Conservation (phyloP, 2,113 vertebrate species). For the Ranitomeya imitator region DNA sequence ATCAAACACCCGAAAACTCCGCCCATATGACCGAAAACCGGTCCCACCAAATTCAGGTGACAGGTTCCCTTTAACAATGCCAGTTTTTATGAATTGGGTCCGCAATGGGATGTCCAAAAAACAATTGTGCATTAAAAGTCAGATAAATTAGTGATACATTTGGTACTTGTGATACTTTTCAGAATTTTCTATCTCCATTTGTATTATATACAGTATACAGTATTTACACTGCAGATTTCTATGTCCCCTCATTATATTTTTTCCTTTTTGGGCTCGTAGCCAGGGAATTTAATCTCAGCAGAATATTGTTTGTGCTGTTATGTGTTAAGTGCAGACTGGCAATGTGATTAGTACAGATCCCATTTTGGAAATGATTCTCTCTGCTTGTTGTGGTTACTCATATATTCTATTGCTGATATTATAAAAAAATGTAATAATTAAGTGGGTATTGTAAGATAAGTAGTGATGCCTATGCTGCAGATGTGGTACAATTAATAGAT, state of each 20-base stretch:
- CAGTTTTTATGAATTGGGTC: no score
- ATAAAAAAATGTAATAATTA: not conserved
- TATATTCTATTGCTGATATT: not conserved
- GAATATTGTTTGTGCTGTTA: not conserved
- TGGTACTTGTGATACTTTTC: no score
- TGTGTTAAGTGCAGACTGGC: not conserved
- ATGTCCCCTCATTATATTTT: not conserved
- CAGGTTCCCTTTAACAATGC: no score
- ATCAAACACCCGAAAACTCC: no score
- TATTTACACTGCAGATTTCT: not conserved
- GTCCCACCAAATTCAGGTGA: no score
- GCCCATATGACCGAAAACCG: no score
- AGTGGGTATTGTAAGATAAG: conserved; percentile 13
- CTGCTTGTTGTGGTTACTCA: conserved; percentile 2
- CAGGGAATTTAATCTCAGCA: not conserved
- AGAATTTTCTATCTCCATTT: no score
- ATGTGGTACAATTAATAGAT: not conserved
- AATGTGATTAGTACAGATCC: conserved; percentile 6
- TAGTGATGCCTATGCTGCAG: not conserved
- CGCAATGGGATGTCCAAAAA: no score
- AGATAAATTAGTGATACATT: no score
- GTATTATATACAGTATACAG: no score
- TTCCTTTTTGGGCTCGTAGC: not conserved
- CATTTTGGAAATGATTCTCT: not conserved
- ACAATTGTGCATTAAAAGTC: no score